These are phyloP conservation scores for Leucoraja ocellata DNA, from an alignment of 2,797 vertebrate species.

Conservation along the genomic window DNA sequence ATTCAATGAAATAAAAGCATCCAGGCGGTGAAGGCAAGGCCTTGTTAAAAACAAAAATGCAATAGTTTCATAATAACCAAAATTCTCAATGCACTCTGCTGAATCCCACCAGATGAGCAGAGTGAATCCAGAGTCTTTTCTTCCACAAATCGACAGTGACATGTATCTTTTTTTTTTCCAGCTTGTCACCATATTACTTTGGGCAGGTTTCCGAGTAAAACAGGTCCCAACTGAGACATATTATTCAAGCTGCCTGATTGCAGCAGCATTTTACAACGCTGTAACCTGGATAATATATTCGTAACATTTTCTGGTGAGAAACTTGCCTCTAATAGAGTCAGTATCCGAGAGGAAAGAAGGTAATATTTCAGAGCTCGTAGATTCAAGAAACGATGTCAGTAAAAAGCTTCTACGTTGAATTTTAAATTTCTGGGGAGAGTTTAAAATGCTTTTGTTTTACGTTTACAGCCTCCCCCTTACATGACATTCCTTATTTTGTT, in stretches of 20 bases:
- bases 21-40: neutral
- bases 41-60: neutral
- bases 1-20: neutral
- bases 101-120: neutral
- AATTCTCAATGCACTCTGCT: neutral
- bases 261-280: slow-evolving; percentile 10
- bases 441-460: neutral
- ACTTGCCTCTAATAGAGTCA: neutral
- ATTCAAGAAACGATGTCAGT: neutral
- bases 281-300: slow-evolving; percentile 25
- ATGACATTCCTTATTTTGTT: neutral
- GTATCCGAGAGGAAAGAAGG: neutral
- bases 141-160: slow-evolving; percentile 25
- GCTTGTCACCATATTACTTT: slow-evolving; percentile 21
- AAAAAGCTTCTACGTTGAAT: neutral
- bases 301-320: neutral
- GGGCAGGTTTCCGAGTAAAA: slow-evolving; percentile 8
- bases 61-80: neutral
- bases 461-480: neutral
- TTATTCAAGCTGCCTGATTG: slow-evolving; percentile 30
- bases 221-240: slow-evolving; percentile 20
- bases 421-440: neutral
- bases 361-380: neutral
- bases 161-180: slow-evolving; percentile 2
- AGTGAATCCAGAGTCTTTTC: neutral